Conservation (phyloP, 2,888 invertebrate species). For the Antheraea assamensis region DNA sequence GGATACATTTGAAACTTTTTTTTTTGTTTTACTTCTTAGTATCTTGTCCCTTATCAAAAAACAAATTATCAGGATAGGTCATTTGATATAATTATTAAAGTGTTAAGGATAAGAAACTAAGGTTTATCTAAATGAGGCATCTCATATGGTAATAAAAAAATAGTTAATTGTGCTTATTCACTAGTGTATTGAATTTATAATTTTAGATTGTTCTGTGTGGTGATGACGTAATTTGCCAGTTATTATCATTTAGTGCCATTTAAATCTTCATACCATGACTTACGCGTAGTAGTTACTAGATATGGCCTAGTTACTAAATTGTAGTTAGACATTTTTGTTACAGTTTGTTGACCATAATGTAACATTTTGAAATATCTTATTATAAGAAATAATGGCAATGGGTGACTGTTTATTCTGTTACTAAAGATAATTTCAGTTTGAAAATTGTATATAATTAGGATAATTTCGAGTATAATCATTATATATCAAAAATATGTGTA, state of each 20-base stretch:
- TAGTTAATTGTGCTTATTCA: neutral
- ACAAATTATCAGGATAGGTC: no score
- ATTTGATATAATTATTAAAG: no score
- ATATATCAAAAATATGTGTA: neutral
- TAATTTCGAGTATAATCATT: neutral
- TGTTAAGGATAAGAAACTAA: no score
- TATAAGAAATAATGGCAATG: conserved; percentile 59
- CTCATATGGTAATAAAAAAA: neutral
- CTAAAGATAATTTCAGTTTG: neutral
- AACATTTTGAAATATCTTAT: conserved; percentile 52
- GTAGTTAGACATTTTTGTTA: conserved; percentile 49
- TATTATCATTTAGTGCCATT: conserved; percentile 45
- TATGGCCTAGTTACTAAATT: conserved; percentile 23
- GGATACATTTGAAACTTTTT: no score
- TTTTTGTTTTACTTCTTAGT: no score
- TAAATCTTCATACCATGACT: conserved; percentile 53
- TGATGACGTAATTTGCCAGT: conserved; percentile 32
- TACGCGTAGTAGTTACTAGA: conserved; percentile 45
- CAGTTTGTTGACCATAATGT: conserved; percentile 65
- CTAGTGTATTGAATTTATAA: neutral
- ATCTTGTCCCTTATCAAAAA: no score
- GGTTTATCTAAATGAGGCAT: no score
- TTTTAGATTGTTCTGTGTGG: conserved; percentile 17
- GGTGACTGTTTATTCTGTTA: neutral
- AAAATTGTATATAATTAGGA: neutral